Evolutionary conservation across 2,113 vertebrate genomes (phyloP).

Genomic region (Puntigrus tetrazona): DNA sequence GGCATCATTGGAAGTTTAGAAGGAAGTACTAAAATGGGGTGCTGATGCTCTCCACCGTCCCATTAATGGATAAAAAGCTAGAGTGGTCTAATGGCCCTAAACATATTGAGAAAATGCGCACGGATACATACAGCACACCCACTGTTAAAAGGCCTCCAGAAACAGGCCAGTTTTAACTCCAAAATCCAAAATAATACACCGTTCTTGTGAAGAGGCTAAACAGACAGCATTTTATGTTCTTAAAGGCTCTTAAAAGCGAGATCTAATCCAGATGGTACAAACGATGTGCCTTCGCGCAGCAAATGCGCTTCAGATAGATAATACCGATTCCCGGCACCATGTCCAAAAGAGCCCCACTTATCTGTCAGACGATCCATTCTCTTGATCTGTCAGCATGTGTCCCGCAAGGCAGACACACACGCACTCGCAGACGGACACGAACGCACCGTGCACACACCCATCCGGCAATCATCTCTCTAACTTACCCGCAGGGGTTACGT

Average conservation of each 20-base stretch:
- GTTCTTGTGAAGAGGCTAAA: conserved; percentile 40
- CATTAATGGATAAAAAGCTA: conserved; percentile 32
- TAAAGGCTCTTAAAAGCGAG: conserved; percentile 29
- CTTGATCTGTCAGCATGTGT: conserved; percentile 23
- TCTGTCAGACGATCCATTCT: conserved; percentile 36
- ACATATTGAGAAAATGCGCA: conserved; percentile 23
- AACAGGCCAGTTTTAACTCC: background rate
- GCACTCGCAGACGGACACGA: conserved; percentile 9
- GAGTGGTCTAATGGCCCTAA: conserved; percentile 15
- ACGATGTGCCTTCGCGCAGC: conserved; percentile 10
- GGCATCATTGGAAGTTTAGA: conserved; percentile 49
- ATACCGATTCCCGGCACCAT: conserved; percentile 36
- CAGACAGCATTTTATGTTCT: conserved; percentile 33
- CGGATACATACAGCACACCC: background rate
- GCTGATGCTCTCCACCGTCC: conserved; percentile 16
- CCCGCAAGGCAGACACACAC: conserved; percentile 21
- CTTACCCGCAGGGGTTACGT: conserved; percentile 65
- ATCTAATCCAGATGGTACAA: conserved; percentile 37
- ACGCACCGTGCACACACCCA: background rate
- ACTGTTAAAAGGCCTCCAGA: background rate
- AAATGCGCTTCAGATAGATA: conserved; percentile 45
- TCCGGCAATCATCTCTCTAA: conserved; percentile 63
- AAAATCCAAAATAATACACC: background rate
- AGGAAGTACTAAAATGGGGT: conserved; percentile 46
- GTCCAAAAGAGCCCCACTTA: conserved; percentile 41